These are phyloP conservation scores for Eospalax fontanierii DNA, from an alignment of 2,797 vertebrate genomes.

Conservation along the genomic window DNA sequence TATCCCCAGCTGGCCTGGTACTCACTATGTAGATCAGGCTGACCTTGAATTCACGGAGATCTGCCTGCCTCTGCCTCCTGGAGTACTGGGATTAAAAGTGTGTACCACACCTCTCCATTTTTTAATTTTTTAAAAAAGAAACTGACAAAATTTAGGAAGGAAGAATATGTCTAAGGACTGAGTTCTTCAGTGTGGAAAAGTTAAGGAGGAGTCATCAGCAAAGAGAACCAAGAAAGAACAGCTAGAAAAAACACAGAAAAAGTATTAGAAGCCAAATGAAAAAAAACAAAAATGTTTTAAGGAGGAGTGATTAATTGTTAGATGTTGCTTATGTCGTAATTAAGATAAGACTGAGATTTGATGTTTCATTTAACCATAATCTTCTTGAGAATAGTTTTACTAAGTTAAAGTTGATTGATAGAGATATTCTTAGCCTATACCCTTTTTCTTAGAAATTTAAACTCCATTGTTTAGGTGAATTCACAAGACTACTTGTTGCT, in stretches of 20 bases:
- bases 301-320: not conserved
- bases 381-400: not conserved
- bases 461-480: not conserved
- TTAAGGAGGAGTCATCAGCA: not conserved
- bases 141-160: not conserved
- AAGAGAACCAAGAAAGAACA: constrained; percentile 9
- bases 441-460: constrained; percentile 40
- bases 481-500: not conserved
- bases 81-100: too few relatives aligned
- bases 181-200: not conserved
- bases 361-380: not conserved
- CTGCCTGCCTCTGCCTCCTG: too few relatives aligned
- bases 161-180: not conserved
- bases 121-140: not conserved
- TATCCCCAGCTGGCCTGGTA: too few relatives aligned
- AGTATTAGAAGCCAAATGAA: not conserved
- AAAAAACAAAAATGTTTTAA: not conserved
- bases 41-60: too few relatives aligned
- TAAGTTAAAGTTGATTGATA: constrained; percentile 38
- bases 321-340: not conserved
- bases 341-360: not conserved
- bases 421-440: not conserved
- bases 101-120: too few relatives aligned
- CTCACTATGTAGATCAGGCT: too few relatives aligned
- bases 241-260: not conserved